These are phyloP conservation scores for Ctenopoma kingsleyae DNA, from an alignment of 2,797 vertebrate genomes.

Conservation along the genomic window DNA sequence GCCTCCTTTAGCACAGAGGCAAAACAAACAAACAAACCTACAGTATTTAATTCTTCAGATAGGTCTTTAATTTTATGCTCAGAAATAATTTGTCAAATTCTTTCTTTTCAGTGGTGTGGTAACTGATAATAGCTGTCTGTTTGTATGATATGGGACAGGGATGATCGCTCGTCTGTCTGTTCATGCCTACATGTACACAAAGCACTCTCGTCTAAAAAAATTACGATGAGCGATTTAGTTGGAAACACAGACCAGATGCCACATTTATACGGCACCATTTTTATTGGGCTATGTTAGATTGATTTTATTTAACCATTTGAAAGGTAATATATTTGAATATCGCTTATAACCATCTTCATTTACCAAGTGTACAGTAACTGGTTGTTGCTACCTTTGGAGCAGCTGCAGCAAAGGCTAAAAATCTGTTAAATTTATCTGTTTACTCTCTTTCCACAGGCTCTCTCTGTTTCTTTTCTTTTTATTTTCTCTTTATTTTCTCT, in stretches of 20 bases:
- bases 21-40: background rate
- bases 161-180: no score
- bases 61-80: no score
- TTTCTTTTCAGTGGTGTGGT: no score
- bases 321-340: background rate
- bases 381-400: background rate
- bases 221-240: background rate
- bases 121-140: no score
- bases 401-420: background rate
- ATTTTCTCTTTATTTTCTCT: no score
- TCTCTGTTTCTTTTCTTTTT: background rate
- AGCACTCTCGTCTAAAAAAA: no score
- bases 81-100: no score
- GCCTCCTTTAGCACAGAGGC: slow-evolving; percentile 13
- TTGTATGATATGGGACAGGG: no score
- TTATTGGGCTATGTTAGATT: background rate
- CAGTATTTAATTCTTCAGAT: no score
- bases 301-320: background rate
- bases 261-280: background rate
- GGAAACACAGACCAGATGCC: background rate
- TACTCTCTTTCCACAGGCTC: background rate
- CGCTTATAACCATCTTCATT: background rate
- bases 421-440: slow-evolving; percentile 1
- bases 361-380: no score
- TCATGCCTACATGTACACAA: no score